Percentiles rank a stretch among this genome's conserved stretches.
These are phyloP conservation scores for Blastobasis adustella DNA, from an alignment of 2,888 invertebrate species.

Conservation along the genomic window DNA sequence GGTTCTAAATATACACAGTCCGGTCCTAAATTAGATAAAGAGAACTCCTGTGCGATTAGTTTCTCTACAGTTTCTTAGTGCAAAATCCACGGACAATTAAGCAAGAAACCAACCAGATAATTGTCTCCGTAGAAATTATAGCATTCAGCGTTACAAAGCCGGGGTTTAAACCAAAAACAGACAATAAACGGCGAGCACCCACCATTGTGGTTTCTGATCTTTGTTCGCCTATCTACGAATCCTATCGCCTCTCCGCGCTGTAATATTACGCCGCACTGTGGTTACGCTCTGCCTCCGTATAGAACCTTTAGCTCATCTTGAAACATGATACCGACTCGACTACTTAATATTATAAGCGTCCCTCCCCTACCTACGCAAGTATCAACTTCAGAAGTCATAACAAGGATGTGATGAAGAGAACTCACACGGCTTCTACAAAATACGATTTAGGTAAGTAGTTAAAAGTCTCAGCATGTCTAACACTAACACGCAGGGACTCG, in stretches of 20 bases:
- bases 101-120: neutral
- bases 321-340: too few species aligned
- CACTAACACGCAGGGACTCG: too few species aligned
- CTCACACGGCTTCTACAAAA: neutral
- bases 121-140: constrained; percentile 6
- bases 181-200: constrained; percentile 35
- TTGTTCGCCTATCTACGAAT: constrained; percentile 48
- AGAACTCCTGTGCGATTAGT: neutral
- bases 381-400: too few species aligned
- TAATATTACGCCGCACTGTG: constrained; percentile 30
- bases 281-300: neutral
- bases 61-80: neutral
- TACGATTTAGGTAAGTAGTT: neutral
- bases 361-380: too few species aligned
- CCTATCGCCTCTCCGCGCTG: constrained; percentile 32
- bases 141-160: constrained; percentile 13
- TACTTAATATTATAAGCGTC: too few species aligned
- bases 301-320: neutral
- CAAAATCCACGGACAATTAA: neutral
- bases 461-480: neutral
- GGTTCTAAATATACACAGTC: too few species aligned
- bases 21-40: too few species aligned
- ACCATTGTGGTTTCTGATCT: constrained; percentile 41
- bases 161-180: constrained; percentile 25
- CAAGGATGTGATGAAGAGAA: neutral